Base-by-base conservation (phyloP, 1,140 invertebrate genomes). In the Aphelenchoides avenae region DNA sequence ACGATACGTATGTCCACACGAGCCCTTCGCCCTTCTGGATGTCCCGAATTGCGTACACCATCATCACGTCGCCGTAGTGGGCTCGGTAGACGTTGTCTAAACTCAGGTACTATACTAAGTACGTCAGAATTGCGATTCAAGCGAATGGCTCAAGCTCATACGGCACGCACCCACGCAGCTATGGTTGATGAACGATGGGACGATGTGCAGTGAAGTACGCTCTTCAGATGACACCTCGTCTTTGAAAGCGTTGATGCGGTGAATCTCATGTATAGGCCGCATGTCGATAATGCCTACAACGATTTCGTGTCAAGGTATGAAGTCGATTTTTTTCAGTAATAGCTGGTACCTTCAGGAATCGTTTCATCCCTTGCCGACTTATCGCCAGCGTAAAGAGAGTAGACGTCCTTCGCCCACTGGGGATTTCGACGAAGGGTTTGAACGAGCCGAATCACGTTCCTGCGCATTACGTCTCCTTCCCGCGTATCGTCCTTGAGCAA, bases 391-490 rank as follows among this genome's bases (percentile, higher is more conserved):
- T 46, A 26, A 5, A 46, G 24, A 15, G 43, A 15, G 26, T 46
- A 46, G 3, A 46, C 11, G 3, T 46, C 43, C 15, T 46, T 3
- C 3, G 43, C 3, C 24, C 43, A 26, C 26, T 46, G 43, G 5
- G 43, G 43, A 46, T 46, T 46, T n/a, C 24, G n/a, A 24, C 15
- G 15, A 31, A 46, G 43, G 26, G 24, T 24, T 46, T 46, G 43
- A 18, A 3, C 26, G 18, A 31, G 11, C 24, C 26, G 18, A 31
- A 46, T n/a, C 15, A 46, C 43, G 13, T 46, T 46, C n/a, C 43
- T 20, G n/a, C 34, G 29, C 3, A 36, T 24, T 15, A 3, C 43
- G 9, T 7, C 15, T 43, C 9, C 30, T 15, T 43, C 30, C 41
- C 7, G 9, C 9, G 30, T 7, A 6, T 11, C 7, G 15, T 43